phyloP scores from a whole-genome alignment of 1,140 invertebrate species.

The Zaprionus capensis region DNA sequence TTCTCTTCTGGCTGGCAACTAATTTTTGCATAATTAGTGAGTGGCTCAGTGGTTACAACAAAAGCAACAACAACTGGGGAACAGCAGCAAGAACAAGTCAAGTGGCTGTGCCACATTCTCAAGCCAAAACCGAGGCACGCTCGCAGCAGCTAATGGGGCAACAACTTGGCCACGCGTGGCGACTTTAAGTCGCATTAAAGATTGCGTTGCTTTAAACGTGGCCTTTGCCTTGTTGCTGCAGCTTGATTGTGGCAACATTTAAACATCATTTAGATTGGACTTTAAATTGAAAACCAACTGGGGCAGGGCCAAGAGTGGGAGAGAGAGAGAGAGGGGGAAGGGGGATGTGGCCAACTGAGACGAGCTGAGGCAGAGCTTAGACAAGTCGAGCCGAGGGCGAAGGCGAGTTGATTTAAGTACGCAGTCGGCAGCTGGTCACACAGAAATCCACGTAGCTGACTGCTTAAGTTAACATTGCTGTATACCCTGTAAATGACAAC shows the following conservation, averaged over 20 bases:
- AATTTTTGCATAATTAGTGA: conserved; percentile 77
- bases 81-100: conserved; percentile 59
- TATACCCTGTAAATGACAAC: conserved; percentile 15
- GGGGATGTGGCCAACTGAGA: not conserved
- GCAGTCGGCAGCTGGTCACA: conserved; percentile 15
- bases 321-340: not conserved
- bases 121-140: conserved; percentile 56
- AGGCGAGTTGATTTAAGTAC: conserved; percentile 11
- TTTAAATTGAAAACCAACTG: conserved; percentile 55
- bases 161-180: not conserved
- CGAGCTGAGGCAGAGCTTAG: conserved; percentile 2
- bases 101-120: conserved; percentile 78
- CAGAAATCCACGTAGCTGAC: conserved; percentile 10
- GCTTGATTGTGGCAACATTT: conserved; percentile 56
- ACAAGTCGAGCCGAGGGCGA: not conserved
- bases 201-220: not conserved
- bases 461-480: conserved; percentile 6
- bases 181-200: conserved; percentile 1
- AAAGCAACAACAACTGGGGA: conserved; percentile 26
- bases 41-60: conserved; percentile 68
- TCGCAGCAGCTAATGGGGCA: conserved; percentile 56
- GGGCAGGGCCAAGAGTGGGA: not conserved
- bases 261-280: conserved; percentile 57
- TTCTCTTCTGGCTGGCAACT: conserved; percentile 28
- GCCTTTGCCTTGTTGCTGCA: not conserved